phyloP scores from a whole-genome alignment of 2,888 invertebrate species.

The Sphaerophoria taeniata region DNA sequence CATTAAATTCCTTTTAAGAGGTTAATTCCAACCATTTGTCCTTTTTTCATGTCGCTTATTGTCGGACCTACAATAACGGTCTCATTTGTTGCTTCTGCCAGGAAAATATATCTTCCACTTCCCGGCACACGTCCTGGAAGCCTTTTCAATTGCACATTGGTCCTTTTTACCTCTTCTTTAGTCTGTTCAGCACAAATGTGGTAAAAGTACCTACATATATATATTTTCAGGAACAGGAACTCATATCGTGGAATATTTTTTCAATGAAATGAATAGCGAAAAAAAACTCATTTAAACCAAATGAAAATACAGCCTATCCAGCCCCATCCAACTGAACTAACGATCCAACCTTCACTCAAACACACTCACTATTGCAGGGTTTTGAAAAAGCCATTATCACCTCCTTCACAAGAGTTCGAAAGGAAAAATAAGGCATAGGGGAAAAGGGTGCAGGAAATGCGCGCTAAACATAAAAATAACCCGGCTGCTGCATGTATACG shows the following conservation, averaged over 20 bases:
- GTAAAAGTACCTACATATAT: neutral
- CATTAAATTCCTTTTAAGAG: no score
- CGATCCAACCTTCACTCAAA: conserved; percentile 4
- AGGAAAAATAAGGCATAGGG: conserved; percentile 3
- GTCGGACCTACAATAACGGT: no score
- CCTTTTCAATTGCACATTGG: no score
- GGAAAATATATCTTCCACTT: no score
- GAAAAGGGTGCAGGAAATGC: neutral
- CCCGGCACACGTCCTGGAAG: no score
- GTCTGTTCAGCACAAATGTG: no score
- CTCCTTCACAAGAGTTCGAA: neutral
- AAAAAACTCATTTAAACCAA: conserved; percentile 12
- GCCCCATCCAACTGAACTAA: neutral
- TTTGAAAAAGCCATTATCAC: conserved; percentile 23
- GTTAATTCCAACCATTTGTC: no score
- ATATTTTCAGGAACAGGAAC: neutral
- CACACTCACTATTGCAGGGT: neutral
- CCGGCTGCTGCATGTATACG: neutral
- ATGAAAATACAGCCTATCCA: neutral
- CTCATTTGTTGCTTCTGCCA: no score
- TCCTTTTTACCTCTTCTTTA: no score
- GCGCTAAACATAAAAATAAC: conserved; percentile 15
- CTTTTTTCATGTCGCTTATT: no score
- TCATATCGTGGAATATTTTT: neutral
- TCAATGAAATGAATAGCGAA: neutral